These are phyloP conservation scores for Phoenoteleia sp. DNA, from an alignment of 2,888 invertebrate genomes.

Conservation along the genomic window DNA sequence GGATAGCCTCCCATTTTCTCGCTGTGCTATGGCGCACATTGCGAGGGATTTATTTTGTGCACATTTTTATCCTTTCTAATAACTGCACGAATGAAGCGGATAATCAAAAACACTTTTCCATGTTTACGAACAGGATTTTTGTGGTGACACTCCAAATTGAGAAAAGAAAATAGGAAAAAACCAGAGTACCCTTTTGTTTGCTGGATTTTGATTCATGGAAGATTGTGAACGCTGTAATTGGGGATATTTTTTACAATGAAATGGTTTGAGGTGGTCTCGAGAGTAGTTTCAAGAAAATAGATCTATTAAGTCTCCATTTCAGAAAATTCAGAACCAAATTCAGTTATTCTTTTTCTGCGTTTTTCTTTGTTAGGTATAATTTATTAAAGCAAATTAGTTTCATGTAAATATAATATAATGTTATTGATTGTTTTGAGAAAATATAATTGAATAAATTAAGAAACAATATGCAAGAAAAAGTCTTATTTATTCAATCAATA, in stretches of 20 bases:
- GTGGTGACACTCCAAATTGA: constrained; percentile 1
- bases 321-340: too few species aligned
- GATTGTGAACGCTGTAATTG: too few species aligned
- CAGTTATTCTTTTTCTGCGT: too few species aligned
- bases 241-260: background rate
- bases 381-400: too few species aligned
- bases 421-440: too few species aligned
- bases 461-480: too few species aligned
- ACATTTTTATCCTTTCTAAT: constrained; percentile 32
- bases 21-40: constrained; percentile 47
- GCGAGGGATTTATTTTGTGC: constrained; percentile 44
- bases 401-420: too few species aligned
- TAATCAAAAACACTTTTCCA: constrained; percentile 50
- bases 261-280: background rate
- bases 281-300: background rate
- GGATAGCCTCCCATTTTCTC: constrained; percentile 52
- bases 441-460: too few species aligned
- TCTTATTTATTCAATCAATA: too few species aligned
- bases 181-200: constrained; percentile 13
- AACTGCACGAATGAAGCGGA: constrained; percentile 10
- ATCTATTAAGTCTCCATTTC: background rate
- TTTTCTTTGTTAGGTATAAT: too few species aligned
- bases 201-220: background rate
- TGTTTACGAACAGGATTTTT: constrained; percentile 54
- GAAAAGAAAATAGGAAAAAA: background rate